Evolutionary conservation across 2,797 vertebrate genomes (phyloP).

Genomic region (Apodemus agrarius): DNA sequence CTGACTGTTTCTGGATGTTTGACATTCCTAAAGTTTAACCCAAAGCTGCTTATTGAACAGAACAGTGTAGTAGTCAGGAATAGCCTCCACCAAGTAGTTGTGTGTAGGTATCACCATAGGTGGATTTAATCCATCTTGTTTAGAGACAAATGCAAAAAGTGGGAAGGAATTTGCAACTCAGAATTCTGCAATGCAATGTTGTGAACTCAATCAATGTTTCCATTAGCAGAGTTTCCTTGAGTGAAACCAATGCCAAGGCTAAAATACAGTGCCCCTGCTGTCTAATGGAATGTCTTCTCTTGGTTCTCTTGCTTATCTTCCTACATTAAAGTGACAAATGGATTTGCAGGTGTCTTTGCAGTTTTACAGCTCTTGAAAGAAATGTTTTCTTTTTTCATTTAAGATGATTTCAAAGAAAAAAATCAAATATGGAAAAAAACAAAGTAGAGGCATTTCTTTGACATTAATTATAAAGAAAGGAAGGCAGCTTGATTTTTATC

Average conservation of each 20-base stretch:
- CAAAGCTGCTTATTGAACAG: background rate
- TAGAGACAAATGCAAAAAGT: constrained; percentile 32
- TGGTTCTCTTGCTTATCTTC: constrained; percentile 63
- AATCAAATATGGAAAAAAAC: constrained; percentile 55
- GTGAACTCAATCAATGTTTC: constrained; percentile 53
- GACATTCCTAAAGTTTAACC: background rate
- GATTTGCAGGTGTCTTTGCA: constrained; percentile 68
- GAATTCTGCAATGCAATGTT: constrained; percentile 16
- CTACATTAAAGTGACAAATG: constrained; percentile 67
- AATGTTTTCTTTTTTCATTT: constrained; percentile 61
- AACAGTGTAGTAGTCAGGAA: background rate
- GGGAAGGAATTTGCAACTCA: constrained; percentile 53
- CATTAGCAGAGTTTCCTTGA: constrained; percentile 19
- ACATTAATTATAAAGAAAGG: constrained; percentile 48
- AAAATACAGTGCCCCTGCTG: constrained; percentile 19
- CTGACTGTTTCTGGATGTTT: background rate
- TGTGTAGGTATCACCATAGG: background rate
- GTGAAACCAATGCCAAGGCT: constrained; percentile 48
- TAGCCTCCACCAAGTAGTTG: background rate
- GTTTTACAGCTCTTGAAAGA: constrained; percentile 62
- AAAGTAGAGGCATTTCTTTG: constrained; percentile 52
- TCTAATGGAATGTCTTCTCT: constrained; percentile 38
- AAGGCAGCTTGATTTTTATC: background rate
- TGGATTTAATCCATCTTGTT: background rate
- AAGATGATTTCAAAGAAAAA: constrained; percentile 71